Conservation (phyloP, 2,888 invertebrate genomes). For the Ganaspis brasiliensis region DNA sequence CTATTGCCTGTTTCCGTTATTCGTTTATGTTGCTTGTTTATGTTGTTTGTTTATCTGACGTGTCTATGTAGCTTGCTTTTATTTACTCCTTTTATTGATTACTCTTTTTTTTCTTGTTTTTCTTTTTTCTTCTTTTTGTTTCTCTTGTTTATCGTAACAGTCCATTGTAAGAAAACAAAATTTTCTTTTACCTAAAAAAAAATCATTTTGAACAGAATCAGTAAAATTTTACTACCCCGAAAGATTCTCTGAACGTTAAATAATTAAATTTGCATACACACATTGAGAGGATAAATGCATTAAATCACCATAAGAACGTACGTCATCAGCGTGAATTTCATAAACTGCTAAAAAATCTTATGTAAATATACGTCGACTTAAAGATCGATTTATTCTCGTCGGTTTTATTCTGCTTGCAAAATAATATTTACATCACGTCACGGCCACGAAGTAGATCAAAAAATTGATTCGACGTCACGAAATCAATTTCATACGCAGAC, state of each 20-base stretch:
- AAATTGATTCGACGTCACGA: constrained; percentile 9
- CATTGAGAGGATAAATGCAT: neutral
- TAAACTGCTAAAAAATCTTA: constrained; percentile 33
- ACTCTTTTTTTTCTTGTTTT: no score
- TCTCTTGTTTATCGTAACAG: no score
- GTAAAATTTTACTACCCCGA: no score
- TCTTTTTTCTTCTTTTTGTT: no score
- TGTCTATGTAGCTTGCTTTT: no score
- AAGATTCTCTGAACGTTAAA: neutral
- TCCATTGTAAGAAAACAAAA: no score
- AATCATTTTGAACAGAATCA: no score
- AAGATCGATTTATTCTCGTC: constrained; percentile 46
- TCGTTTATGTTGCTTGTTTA: no score
- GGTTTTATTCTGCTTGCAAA: constrained; percentile 9
- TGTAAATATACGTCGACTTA: constrained; percentile 49
- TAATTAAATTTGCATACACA: neutral
- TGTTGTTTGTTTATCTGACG: no score
- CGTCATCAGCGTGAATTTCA: constrained; percentile 32
- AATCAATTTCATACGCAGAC: neutral
- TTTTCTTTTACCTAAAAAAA: no score
- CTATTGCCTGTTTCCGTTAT: no score
- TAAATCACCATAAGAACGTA: constrained; percentile 11
- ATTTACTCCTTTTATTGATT: no score
- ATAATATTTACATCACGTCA: constrained; percentile 57
- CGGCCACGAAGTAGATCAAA: neutral